Evolutionary conservation across 1,140 invertebrate species (phyloP), one percentile per base, ranked within the genome.

Genomic region (Elymnias hypermnestra): DNA sequence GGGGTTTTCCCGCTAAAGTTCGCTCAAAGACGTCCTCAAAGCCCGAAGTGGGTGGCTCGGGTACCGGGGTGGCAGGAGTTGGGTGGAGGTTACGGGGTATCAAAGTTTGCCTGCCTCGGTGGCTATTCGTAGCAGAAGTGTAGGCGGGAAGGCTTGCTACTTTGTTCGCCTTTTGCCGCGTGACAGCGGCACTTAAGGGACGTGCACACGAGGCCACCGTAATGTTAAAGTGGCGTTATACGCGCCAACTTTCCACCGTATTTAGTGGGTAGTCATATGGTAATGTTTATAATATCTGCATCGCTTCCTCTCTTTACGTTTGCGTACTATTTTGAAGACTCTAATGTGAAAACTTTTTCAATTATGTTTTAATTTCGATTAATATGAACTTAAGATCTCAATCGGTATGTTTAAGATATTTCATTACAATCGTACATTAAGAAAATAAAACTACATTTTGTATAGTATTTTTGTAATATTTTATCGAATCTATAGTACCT

Each of bases 141-240:
- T 74, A 72, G 76, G 72, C 69, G 72, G 72, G 65, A 63, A 72
- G 63, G 63, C 57, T 33, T 56, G 66, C 63, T 73, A 78, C 79
- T 81, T 33, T 33, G 29, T 83, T 76, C 73, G 77, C 71, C 77
- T 79, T 82, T 78, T 73, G 75, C 68, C 29, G 29, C 29, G 29
- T 81, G 79, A 81, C 81, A 72, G 72, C 59, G 67, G 66, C 81
- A 82, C 81, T 84, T 84, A 73, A 82, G 79, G 79, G 79, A 83
- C 71, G 63, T 57, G 57, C 62, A 73, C 67, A 72, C 29, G 29
- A 33, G 29, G 13, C 29, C 29, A 15, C 29, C 62, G 59, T 67
- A 66, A 65, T 63, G 66, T 69, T 73, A 71, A 68, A 72, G 63
- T 61, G 72, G 68, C 49, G 44, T 48, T 72, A 70, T 67, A 56